Evolutionary conservation across 2,113 vertebrate species (phyloP).

Genomic region (Naja naja): DNA sequence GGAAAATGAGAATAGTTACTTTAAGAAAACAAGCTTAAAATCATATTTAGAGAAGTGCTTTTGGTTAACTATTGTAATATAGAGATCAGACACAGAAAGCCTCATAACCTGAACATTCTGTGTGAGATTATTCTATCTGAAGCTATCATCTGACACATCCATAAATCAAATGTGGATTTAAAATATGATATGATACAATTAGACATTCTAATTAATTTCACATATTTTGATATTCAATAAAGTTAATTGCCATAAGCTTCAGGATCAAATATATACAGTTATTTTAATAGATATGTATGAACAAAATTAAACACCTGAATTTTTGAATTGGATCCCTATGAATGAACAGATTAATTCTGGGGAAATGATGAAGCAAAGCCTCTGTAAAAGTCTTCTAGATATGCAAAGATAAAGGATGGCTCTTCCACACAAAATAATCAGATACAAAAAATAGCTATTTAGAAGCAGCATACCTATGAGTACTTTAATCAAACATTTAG

Average conservation of each 20-base stretch:
- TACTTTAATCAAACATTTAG: constrained; percentile 81
- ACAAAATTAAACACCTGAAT: constrained; percentile 56
- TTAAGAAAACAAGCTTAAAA: constrained; percentile 82
- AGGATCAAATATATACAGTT: constrained; percentile 68
- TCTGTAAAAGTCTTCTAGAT: constrained; percentile 74
- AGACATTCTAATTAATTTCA: constrained; percentile 75
- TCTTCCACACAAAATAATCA: constrained; percentile 80
- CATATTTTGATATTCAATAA: constrained; percentile 66
- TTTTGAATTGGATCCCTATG: constrained; percentile 70
- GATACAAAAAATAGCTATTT: constrained; percentile 77
- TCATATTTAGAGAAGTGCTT: constrained; percentile 77
- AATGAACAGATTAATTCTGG: constrained; percentile 68
- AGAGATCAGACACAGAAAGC: constrained; percentile 74
- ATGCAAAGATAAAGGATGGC: constrained; percentile 74
- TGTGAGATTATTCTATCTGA: constrained; percentile 76
- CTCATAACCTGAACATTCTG: constrained; percentile 76
- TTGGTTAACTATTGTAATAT: constrained; percentile 80
- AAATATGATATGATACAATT: constrained; percentile 77
- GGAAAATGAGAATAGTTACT: constrained; percentile 69
- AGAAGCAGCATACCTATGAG: constrained; percentile 77
- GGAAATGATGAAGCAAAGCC: constrained; percentile 69
- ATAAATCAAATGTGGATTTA: constrained; percentile 79
- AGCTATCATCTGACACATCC: constrained; percentile 77
- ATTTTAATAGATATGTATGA: constrained; percentile 58
- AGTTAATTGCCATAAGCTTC: constrained; percentile 66